Evolutionary conservation across 2,888 invertebrate species (phyloP), one percentile per base, ranked within the genome.

Genomic region (Epirrhoe alternata): DNA sequence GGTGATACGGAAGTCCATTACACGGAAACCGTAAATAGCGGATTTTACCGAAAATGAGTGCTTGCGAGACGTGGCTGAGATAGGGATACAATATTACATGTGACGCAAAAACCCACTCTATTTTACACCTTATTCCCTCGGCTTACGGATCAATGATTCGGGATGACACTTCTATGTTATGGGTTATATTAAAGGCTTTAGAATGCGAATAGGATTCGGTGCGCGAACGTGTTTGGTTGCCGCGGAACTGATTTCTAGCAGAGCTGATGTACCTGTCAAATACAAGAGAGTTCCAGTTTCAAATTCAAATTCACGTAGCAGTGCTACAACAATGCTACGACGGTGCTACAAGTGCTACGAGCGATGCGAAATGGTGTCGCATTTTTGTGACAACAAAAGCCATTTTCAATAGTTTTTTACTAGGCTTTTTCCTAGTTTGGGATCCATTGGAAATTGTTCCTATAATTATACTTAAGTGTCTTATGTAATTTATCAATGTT

Each of bases 1-100:
- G 57, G 53, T 58, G 58, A 64, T 58, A 57, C 45, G 58, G 51
- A 64, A 64, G 58, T 64, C 57, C 47, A 58, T 64, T 64, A 64
- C 63, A 24, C 53, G 57, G 58, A 58, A 64, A 58, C 47, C 35
- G 53, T 64, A 64, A 58, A 63, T 63, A 52, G 58, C 47, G 47
- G 53, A 33, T 53, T 64, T 53, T 53, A 45, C 52, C 52, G 35
- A 57, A 63, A 63, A 63, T 58, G 33, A 53, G 52, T 52, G 47
- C 47, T 63, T 57, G 45, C 56, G 45, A 63, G 52, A 53, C 53
- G 58, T 58, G 57, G 17, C 16, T 52, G 10, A 58, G 47, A 64
- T 47, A 53, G 14, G 24, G 50, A 52, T 47, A 58, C 51, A 47
- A 52, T 47, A 14, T 53, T 14, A 35, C 31, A 24, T 35, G 47